Evolutionary conservation across 2,797 vertebrate species (phyloP).

Genomic region (Harpagifer antarcticus): DNA sequence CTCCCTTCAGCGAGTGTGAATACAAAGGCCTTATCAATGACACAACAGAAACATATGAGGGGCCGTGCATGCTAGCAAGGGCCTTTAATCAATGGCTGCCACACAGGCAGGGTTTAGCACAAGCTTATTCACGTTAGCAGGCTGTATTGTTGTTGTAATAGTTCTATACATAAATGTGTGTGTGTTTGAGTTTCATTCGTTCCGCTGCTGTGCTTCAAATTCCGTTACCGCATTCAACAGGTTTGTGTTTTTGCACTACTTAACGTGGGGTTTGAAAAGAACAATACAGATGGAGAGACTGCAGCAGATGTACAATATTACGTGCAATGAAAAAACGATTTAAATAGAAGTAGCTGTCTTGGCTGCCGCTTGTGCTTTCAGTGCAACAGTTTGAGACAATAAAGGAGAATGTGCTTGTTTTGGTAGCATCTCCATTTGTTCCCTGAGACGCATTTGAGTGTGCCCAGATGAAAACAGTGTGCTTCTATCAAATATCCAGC

Average conservation of each 20-base stretch:
- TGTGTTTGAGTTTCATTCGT: conserved; percentile 37
- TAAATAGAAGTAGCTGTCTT: conserved; percentile 21
- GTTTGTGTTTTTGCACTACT: conserved; percentile 29
- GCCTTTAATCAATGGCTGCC: conserved; percentile 78
- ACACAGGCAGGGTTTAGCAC: conserved; percentile 59
- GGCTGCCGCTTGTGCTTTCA: background rate
- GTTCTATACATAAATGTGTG: conserved; percentile 23
- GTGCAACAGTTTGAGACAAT: background rate
- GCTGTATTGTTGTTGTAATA: conserved; percentile 38
- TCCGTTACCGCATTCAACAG: conserved; percentile 30
- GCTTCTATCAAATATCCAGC: conserved; percentile 36
- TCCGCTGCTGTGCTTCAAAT: conserved; percentile 36
- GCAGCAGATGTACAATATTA: conserved; percentile 5
- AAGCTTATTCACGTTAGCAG: conserved; percentile 51
- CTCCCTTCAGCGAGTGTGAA: conserved; percentile 67
- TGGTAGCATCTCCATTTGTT: conserved; percentile 7
- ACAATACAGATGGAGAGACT: conserved; percentile 17
- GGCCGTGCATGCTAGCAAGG: conserved; percentile 72
- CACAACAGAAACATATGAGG: conserved; percentile 74
- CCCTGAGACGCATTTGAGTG: conserved; percentile 40
- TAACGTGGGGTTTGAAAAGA: conserved; percentile 14
- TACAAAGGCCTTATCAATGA: conserved; percentile 82
- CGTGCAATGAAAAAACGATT: conserved; percentile 28
- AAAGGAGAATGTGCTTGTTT: background rate
- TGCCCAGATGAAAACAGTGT: conserved; percentile 16